Conservation (phyloP, 2,888 invertebrate species). For the Drosophila algonquin region DNA sequence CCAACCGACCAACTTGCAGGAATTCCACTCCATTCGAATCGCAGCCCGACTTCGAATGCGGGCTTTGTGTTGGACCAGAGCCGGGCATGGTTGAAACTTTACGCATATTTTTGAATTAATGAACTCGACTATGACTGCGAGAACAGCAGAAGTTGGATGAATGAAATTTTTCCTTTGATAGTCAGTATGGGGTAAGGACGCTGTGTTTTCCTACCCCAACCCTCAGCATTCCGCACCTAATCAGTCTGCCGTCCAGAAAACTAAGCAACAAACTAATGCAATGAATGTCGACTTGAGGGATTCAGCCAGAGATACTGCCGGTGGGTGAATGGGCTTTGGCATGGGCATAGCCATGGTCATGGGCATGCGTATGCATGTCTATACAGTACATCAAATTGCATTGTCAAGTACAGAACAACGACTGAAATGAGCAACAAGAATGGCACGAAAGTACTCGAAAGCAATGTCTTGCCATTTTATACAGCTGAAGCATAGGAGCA, state of each 20-base stretch:
- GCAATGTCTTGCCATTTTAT: constrained; percentile 10
- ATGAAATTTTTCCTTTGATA: constrained; percentile 23
- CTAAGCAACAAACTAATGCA: constrained; percentile 36
- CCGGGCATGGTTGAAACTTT: constrained; percentile 15
- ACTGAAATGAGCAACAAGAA: constrained; percentile 40
- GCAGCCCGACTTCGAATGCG: constrained; percentile 5
- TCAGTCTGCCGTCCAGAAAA: constrained; percentile 12
- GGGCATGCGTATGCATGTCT: not conserved
- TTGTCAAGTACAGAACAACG: constrained; percentile 52
- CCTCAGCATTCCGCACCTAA: constrained; percentile 5
- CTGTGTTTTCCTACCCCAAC: too few species aligned
- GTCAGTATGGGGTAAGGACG: not conserved
- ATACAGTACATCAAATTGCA: constrained; percentile 50
- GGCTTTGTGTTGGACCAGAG: not conserved
- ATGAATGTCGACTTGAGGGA: constrained; percentile 44
- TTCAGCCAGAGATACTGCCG: not conserved
- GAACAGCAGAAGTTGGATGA: not conserved
- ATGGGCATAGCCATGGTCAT: too few species aligned
- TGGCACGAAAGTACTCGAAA: constrained; percentile 24
- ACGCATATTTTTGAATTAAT: constrained; percentile 47
- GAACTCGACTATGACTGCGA: constrained; percentile 12
- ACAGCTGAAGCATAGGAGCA: not conserved
- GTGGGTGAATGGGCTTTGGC: too few species aligned
- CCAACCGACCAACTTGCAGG: not conserved
- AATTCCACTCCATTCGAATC: constrained; percentile 6